A percentile compares a stretch with the other conserved stretches of the same genome.
phyloP scores from a whole-genome alignment of 2,888 invertebrate species.

The Lymantria monacha region DNA sequence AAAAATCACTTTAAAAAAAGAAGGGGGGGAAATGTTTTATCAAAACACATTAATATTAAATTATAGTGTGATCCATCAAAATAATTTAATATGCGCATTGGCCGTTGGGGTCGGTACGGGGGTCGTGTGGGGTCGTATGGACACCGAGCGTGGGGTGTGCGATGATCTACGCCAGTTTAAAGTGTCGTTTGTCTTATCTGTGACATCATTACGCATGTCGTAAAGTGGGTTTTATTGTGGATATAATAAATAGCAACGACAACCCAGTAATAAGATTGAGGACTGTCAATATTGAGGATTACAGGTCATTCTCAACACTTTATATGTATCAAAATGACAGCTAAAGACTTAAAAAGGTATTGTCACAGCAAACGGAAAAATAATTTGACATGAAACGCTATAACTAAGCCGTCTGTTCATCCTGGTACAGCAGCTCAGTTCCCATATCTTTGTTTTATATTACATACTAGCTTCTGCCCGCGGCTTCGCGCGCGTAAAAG shows the following conservation, averaged over 20 bases:
- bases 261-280: neutral
- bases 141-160: conserved; percentile 10
- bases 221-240: conserved; percentile 37
- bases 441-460: too few species aligned
- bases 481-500: too few species aligned
- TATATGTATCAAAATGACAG: too few species aligned
- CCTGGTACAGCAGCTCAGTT: too few species aligned
- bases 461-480: too few species aligned
- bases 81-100: conserved; percentile 69
- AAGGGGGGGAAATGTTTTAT: conserved; percentile 63
- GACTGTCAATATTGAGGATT: neutral
- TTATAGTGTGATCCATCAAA: conserved; percentile 75
- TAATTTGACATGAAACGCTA: too few species aligned
- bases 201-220: conserved; percentile 51
- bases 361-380: too few species aligned
- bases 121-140: conserved; percentile 3
- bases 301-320: too few species aligned
- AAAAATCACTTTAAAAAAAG: conserved; percentile 35
- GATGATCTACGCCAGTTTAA: conserved; percentile 63
- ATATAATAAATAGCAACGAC: neutral
- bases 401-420: too few species aligned
- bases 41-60: conserved; percentile 78
- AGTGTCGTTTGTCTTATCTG: conserved; percentile 69
- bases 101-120: neutral
- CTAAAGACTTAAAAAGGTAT: too few species aligned